Conservation (phyloP, 1,140 invertebrate species). For the Drosophila sechellia region DNA sequence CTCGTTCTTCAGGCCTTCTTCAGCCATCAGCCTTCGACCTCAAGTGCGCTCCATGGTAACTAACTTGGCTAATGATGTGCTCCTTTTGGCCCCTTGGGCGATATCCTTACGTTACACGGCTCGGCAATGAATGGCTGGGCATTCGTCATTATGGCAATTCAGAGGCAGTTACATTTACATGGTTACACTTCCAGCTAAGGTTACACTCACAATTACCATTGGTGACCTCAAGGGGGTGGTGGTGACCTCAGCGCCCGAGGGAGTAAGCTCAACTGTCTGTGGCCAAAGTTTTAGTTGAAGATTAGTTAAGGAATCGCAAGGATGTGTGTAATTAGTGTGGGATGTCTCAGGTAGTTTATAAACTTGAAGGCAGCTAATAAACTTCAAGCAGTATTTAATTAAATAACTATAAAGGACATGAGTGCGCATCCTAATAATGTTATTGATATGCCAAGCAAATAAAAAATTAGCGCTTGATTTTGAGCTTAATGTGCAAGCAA, state of each 20-base stretch:
- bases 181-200: background rate
- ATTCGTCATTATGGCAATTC: slow-evolving; percentile 75
- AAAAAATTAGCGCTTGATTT: too few relatives aligned
- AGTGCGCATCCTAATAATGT: too few relatives aligned
- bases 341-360: background rate
- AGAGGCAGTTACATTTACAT: background rate
- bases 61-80: slow-evolving; percentile 75
- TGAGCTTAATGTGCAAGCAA: too few relatives aligned
- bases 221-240: slow-evolving; percentile 17
- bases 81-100: slow-evolving; percentile 40
- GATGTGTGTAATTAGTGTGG: slow-evolving; percentile 10
- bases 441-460: too few relatives aligned
- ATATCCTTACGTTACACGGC: slow-evolving; percentile 29
- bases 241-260: slow-evolving; percentile 3
- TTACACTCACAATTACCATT: slow-evolving; percentile 35
- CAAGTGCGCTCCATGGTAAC: slow-evolving; percentile 78
- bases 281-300: slow-evolving; percentile 44
- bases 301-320: slow-evolving; percentile 1
- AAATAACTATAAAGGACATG: background rate
- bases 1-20: slow-evolving; percentile 11
- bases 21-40: slow-evolving; percentile 40
- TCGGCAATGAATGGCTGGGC: slow-evolving; percentile 68
- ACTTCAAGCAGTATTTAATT: background rate
- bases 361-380: background rate
- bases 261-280: slow-evolving; percentile 18